Evolutionary conservation across 2,113 vertebrate species (phyloP).

Genomic region (Tachycineta bicolor): DNA sequence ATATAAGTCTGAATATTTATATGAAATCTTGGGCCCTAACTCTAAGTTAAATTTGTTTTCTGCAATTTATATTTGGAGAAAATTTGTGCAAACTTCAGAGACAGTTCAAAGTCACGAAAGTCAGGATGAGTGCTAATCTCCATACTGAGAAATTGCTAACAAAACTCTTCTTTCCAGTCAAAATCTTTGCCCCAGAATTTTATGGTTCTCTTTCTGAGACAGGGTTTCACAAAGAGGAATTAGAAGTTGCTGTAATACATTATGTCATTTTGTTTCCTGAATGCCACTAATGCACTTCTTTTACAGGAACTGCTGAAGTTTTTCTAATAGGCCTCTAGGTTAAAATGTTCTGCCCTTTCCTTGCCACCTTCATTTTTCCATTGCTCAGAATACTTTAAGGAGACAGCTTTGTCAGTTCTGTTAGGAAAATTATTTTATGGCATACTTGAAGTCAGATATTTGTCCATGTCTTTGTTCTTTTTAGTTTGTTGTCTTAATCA

Average conservation of each 20-base stretch:
- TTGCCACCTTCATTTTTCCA: neutral
- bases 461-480: neutral
- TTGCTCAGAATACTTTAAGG: neutral
- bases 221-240: neutral
- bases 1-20: neutral
- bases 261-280: neutral
- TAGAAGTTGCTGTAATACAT: neutral
- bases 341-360: neutral
- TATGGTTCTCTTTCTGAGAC: neutral
- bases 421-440: slow-evolving; percentile 26
- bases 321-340: neutral
- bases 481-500: neutral
- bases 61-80: neutral
- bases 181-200: neutral
- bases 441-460: neutral
- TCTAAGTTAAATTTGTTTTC: neutral
- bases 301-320: neutral
- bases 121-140: neutral
- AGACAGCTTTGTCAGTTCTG: slow-evolving; percentile 25
- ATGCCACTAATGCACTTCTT: neutral
- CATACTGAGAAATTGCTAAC: neutral
- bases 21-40: neutral
- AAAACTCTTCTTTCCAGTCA: neutral
- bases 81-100: neutral
- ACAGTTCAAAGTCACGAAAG: neutral